phyloP scores from a whole-genome alignment of 2,113 vertebrate genomes.

The Ovis aries region DNA sequence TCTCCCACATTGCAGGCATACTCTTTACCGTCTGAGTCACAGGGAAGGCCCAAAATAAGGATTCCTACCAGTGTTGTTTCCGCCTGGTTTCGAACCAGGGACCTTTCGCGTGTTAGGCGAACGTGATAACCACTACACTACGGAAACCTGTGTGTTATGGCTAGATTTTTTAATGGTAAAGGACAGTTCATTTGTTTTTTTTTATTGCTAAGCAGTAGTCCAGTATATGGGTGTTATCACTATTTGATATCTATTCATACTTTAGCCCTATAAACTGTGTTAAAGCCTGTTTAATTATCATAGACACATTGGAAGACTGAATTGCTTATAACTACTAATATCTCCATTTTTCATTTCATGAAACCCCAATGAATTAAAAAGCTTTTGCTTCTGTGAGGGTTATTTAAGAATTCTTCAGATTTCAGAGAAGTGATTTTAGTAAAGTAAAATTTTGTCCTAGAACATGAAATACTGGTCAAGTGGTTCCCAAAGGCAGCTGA shows the following conservation, averaged over 20 bases:
- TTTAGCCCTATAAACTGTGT: background rate
- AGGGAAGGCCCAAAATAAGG: background rate
- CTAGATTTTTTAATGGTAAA: background rate
- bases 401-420: background rate
- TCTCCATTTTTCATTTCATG: background rate
- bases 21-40: background rate
- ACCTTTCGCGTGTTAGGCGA: background rate
- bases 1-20: background rate
- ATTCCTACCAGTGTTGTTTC: background rate
- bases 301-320: background rate
- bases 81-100: background rate
- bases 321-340: background rate
- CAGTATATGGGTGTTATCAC: background rate
- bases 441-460: background rate
- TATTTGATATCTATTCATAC: background rate
- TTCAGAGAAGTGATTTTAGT: background rate
- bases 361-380: background rate
- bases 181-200: background rate
- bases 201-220: background rate
- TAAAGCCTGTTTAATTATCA: background rate
- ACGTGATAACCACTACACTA: background rate
- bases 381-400: background rate
- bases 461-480: background rate
- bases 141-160: background rate
- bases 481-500: background rate